phyloP scores from a whole-genome alignment of 2,888 invertebrate genomes.

The Drosophila monieri region DNA sequence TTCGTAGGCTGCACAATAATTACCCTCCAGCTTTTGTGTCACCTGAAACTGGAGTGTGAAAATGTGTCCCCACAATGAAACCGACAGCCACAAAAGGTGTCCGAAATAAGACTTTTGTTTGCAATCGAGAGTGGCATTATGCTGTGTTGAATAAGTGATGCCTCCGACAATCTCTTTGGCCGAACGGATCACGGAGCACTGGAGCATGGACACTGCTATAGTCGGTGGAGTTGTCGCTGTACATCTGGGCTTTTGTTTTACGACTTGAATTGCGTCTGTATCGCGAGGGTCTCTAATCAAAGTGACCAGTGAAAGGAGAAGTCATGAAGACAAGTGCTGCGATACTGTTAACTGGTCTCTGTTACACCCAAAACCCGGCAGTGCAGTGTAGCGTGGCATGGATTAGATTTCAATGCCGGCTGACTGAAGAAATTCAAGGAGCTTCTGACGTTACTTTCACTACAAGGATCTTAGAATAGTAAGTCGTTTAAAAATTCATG shows the following conservation, averaged over 20 bases:
- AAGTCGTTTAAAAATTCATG: constrained; percentile 17
- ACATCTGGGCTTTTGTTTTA: constrained; percentile 37
- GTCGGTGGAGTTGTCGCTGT: constrained; percentile 10
- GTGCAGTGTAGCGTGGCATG: constrained; percentile 69
- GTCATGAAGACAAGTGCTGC: constrained; percentile 73
- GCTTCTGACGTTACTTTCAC: constrained; percentile 61
- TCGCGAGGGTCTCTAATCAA: constrained; percentile 62
- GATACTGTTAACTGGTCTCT: constrained; percentile 67
- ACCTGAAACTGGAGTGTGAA: constrained; percentile 79
- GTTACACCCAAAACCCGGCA: constrained; percentile 78
- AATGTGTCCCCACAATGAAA: constrained; percentile 70
- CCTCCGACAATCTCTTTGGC: constrained; percentile 61
- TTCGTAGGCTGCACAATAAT: constrained; percentile 49
- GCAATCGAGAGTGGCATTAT: constrained; percentile 11
- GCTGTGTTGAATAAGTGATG: constrained; percentile 67
- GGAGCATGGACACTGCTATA: constrained; percentile 54
- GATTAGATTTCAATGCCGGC: constrained; percentile 13
- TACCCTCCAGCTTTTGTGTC: constrained; percentile 34
- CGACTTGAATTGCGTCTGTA: constrained; percentile 47
- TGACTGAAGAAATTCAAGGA: constrained; percentile 7
- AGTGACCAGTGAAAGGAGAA: constrained; percentile 71
- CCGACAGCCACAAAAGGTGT: constrained; percentile 53
- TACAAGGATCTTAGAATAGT: constrained; percentile 56
- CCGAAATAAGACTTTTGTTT: constrained; percentile 61
- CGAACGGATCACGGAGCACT: constrained; percentile 49